Evolutionary conservation across 2,888 invertebrate genomes (phyloP), one percentile per base, ranked within the genome.

Genomic region (Portevinia maculata): DNA sequence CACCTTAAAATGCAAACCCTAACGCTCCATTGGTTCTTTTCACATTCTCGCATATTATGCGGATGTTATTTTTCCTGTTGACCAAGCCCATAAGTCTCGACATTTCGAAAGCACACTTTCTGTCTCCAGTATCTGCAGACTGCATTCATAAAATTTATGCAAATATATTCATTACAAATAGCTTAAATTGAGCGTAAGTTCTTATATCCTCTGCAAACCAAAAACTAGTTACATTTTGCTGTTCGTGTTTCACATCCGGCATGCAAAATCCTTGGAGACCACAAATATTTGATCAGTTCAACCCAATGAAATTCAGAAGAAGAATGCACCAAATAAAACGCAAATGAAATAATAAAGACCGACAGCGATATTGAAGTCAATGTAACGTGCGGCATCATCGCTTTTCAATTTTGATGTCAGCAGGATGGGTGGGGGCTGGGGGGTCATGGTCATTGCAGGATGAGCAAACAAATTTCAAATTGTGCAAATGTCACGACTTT

Each of bases 401-500:
- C 67, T 62, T 70, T 76, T 76, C 83, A 83, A 83, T 83, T 83
- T 83, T 76, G 78, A 76, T 76, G 71, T 78, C 78, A 78, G 78
- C 83, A 78, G 83, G 71, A 78, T 78, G 62, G 41, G 62, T 57
- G 83, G 71, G 46, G 67, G 62, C 39, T 57, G 70, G 2, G 3
- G 65, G 83, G 83, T 78, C 83, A 83, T 37, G 83, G 83, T 83
- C 83, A 83, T 73, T 62, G 67, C 78, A 78, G 76, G 65, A 76
- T 76, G 81, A 81, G 76, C 75, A 81, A 81, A 81, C 76, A 81
- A 81, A 81, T 81, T 81, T 81, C 46, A 75, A 76, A 70, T 75
- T 81, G 75, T 76, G 81, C 81, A 81, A 81, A 81, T 81, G 81
- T 81, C 81, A 81, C 70, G 81, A 81, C 76, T 76, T 70, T 81